A percentile compares a stretch with the other conserved stretches of the same genome.
phyloP scores from a whole-genome alignment of 2,888 invertebrate species.

The Oithona nana region DNA sequence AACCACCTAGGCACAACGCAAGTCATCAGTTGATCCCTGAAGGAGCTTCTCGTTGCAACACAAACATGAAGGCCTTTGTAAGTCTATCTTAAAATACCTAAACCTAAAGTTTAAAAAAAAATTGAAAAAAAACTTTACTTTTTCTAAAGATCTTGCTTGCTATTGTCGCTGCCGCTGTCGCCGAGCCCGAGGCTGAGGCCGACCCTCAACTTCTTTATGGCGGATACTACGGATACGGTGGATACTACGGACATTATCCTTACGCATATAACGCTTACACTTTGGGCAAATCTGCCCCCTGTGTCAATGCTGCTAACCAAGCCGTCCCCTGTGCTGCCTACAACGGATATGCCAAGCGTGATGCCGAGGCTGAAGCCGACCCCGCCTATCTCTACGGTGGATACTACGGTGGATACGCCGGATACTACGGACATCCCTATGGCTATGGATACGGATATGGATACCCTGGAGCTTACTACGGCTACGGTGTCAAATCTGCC shows the following conservation, averaged over 20 bases:
- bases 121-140: no score
- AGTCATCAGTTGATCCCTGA: not conserved
- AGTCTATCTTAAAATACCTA: not conserved
- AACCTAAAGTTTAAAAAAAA: no score
- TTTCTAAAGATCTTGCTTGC: no score
- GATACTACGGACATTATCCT: not conserved
- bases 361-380: slow-evolving; percentile 3
- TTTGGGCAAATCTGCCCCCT: slow-evolving; percentile 7
- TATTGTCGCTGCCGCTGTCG: not conserved
- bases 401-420: not conserved
- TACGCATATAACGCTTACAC: not conserved
- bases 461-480: not conserved
- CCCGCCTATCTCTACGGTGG: not conserved
- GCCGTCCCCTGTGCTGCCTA: not conserved
- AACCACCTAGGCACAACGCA: no score
- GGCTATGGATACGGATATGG: not conserved
- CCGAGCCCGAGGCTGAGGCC: slow-evolving; percentile 5
- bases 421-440: not conserved
- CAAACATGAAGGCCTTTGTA: not conserved
- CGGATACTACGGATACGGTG: not conserved
- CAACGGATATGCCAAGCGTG: not conserved
- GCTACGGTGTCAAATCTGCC: not conserved
- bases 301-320: slow-evolving; percentile 1
- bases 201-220: not conserved
- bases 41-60: not conserved